Percentiles rank a stretch among this genome's conserved stretches.
phyloP scores from a whole-genome alignment of 1,140 invertebrate species.

The Drosophila quadrilineata region DNA sequence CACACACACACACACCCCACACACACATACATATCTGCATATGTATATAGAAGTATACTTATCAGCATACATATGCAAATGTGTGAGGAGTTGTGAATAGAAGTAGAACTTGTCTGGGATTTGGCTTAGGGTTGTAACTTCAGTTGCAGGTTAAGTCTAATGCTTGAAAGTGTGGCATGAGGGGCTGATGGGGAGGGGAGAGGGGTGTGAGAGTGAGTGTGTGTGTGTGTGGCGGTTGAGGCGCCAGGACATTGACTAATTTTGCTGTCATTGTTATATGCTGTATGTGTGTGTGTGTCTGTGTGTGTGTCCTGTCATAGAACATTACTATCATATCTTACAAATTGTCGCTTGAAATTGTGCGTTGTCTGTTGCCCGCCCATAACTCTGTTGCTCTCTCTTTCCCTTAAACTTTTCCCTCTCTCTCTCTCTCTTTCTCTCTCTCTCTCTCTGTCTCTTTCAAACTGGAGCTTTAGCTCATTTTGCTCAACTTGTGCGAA shows the following conservation, averaged over 20 bases:
- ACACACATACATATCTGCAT: neutral
- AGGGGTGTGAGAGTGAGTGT: no score
- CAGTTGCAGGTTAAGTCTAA: no score
- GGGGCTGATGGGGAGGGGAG: neutral
- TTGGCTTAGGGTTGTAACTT: constrained; percentile 1
- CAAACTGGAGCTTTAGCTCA: constrained; percentile 13
- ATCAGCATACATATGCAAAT: constrained; percentile 52
- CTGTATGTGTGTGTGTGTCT: constrained; percentile 5
- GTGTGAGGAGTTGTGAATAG: constrained; percentile 5
- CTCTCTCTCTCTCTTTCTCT: neutral
- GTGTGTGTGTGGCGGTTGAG: constrained; percentile 7
- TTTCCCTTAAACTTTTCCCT: neutral
- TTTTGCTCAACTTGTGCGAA: constrained; percentile 47
- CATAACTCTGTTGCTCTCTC: no score
- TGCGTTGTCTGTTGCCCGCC: no score
- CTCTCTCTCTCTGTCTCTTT: neutral
- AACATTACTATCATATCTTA: constrained; percentile 73
- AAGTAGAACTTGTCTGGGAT: no score
- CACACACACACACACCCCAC: constrained; percentile 10
- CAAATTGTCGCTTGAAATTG: constrained; percentile 61
- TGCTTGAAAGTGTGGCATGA: neutral
- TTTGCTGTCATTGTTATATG: constrained; percentile 63
- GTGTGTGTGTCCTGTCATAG: constrained; percentile 20
- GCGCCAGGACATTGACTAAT: constrained; percentile 68
- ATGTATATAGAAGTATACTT: neutral